Percentiles rank a stretch among this genome's conserved stretches.
phyloP scores from a whole-genome alignment of 2,888 invertebrate species.

The Lithophane semibrunnea region DNA sequence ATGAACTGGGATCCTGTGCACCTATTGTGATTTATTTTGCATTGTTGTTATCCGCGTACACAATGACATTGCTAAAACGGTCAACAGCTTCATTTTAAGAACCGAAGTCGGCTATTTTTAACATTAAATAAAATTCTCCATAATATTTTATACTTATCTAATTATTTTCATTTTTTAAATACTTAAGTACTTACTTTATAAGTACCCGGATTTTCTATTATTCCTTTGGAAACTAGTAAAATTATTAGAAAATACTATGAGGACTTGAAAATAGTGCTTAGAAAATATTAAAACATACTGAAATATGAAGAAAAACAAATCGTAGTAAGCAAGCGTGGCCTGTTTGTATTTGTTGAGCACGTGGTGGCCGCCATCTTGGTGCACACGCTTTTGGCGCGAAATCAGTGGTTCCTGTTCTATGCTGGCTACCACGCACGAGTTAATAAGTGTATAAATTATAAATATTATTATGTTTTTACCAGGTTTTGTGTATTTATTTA shows the following conservation, averaged over 20 bases:
- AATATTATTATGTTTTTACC: background rate
- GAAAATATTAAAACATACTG: constrained; percentile 10
- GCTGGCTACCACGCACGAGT: background rate
- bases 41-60: constrained; percentile 13
- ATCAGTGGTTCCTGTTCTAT: constrained; percentile 20
- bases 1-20: background rate
- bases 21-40: constrained; percentile 45
- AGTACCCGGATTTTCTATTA: background rate
- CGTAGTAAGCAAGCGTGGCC: constrained; percentile 48
- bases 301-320: constrained; percentile 43
- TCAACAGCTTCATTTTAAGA: background rate
- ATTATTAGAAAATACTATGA: background rate
- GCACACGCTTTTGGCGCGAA: constrained; percentile 76
- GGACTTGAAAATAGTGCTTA: background rate
- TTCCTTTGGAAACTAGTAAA: constrained; percentile 2
- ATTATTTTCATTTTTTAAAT: background rate
- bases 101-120: background rate
- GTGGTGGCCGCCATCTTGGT: constrained; percentile 83
- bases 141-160: background rate
- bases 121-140: background rate
- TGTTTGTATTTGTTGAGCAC: constrained; percentile 71
- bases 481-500: background rate
- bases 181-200: background rate
- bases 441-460: background rate
- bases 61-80: background rate